Conservation (phyloP, 2,797 vertebrate species). For the Delichon dasypus region DNA sequence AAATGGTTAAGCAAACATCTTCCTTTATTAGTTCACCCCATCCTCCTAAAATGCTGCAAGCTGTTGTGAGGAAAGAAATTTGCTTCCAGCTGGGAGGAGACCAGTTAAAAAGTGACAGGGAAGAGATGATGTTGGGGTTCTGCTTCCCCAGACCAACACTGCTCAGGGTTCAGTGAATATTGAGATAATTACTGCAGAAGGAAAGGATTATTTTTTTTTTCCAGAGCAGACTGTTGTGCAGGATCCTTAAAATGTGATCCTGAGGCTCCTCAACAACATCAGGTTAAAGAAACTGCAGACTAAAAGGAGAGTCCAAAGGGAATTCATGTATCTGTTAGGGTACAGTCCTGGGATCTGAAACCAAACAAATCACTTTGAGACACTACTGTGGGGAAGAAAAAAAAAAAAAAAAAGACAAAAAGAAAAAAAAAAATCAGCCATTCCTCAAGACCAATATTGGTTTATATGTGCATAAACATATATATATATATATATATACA, state of each 20-base stretch:
- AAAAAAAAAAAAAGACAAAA: neutral
- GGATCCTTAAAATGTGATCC: neutral
- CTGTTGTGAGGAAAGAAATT: neutral
- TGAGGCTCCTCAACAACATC: neutral
- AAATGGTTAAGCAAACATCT: neutral
- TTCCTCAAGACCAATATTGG: neutral
- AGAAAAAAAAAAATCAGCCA: neutral
- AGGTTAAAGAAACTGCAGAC: neutral
- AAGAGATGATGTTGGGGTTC: neutral
- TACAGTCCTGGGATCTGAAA: neutral
- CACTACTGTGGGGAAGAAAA: neutral
- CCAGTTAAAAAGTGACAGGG: neutral
- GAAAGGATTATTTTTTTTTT: neutral
- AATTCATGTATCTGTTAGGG: accelerated
- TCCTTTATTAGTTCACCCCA: neutral
- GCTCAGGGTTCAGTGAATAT: neutral
- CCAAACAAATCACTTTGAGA: no score
- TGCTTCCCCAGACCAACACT: neutral
- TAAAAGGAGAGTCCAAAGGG: neutral
- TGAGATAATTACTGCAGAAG: neutral
- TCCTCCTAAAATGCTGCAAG: neutral
- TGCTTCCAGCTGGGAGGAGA: neutral
- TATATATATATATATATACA: neutral
- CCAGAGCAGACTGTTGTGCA: neutral
- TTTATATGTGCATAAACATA: neutral